Conservation (phyloP, 2,888 invertebrate genomes). For the Phasia obesa region DNA sequence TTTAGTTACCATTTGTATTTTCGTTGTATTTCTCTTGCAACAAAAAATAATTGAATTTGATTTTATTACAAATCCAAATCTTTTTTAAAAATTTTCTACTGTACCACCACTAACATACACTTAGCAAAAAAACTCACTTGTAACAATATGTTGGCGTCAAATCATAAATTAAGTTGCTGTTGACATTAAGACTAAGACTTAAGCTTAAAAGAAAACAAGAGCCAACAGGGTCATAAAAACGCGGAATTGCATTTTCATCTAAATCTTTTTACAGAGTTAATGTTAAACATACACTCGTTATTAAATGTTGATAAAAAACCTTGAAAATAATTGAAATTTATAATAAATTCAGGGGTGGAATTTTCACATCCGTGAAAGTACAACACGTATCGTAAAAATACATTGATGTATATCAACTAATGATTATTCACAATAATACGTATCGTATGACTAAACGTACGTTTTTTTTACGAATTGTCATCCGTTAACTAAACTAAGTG, state of each 20-base stretch:
- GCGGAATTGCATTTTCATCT: conserved; percentile 66
- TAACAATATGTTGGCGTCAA: conserved; percentile 49
- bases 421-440: too few species aligned
- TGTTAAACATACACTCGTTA: conserved; percentile 31
- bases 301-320: background rate
- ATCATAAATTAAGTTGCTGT: conserved; percentile 65
- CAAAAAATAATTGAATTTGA: conserved; percentile 62
- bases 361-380: too few species aligned
- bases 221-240: conserved; percentile 63
- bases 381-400: too few species aligned
- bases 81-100: conserved; percentile 26
- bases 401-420: too few species aligned
- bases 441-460: too few species aligned
- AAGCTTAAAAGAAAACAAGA: conserved; percentile 24
- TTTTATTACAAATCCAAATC: conserved; percentile 63
- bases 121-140: conserved; percentile 10
- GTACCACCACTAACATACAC: background rate
- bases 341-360: too few species aligned
- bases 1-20: too few species aligned
- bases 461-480: too few species aligned
- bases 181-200: conserved; percentile 46
- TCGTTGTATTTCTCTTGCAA: too few species aligned
- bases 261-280: conserved; percentile 52
- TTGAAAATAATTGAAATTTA: background rate
- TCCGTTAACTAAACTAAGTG: too few species aligned